Conservation (phyloP, 92 coral and sea anemone species). For the Bergia sp. region DNA sequence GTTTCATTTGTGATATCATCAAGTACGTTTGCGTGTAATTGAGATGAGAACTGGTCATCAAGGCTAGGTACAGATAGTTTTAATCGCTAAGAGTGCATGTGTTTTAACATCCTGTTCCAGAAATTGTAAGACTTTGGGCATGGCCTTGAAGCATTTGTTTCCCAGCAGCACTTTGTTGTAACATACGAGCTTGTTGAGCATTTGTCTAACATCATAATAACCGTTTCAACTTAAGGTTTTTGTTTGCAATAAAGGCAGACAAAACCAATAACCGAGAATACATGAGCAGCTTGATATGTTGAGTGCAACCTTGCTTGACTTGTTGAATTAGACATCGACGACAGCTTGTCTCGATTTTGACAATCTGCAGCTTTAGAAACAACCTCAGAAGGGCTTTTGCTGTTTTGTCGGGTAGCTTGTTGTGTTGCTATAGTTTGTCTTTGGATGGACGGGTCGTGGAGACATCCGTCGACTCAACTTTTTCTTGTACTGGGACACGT, state of each 20-base stretch:
- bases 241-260: constrained; percentile 32
- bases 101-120: constrained; percentile 58
- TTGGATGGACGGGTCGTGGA: no score
- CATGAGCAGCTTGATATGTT: neutral
- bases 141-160: neutral
- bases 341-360: no score
- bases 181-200: constrained; percentile 64
- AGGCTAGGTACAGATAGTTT: constrained; percentile 38
- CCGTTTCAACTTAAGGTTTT: constrained; percentile 35
- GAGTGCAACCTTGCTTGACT: constrained; percentile 15
- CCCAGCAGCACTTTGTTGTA: neutral
- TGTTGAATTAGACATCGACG: neutral
- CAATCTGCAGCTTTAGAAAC: no score
- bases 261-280: constrained; percentile 48
- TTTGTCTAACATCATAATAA: constrained; percentile 66
- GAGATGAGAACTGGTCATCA: constrained; percentile 20
- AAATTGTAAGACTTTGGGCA: constrained; percentile 48
- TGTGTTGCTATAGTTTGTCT: no score
- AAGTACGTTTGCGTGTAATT: constrained; percentile 54
- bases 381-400: no score
- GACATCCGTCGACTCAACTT: no score
- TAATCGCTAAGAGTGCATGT: constrained; percentile 43
- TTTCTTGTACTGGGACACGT: no score
- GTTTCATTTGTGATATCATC: constrained; percentile 61
- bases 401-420: no score